phyloP scores from a whole-genome alignment of 2,888 invertebrate genomes.

The Atrina japonica region DNA sequence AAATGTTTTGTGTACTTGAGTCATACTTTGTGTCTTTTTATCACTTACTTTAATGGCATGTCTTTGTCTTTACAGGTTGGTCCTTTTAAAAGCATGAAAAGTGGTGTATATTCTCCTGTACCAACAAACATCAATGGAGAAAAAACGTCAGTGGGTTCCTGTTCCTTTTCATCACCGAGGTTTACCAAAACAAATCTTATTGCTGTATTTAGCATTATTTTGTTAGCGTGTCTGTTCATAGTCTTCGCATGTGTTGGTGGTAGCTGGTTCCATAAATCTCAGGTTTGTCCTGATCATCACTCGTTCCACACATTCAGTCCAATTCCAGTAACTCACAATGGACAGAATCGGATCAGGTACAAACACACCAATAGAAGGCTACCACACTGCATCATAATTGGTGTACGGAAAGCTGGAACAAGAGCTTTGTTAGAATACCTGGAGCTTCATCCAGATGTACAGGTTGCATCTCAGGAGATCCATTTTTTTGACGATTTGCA shows the following conservation, averaged over 20 bases:
- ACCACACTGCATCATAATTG: conserved; percentile 80
- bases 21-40: too few species aligned
- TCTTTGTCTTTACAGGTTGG: not conserved
- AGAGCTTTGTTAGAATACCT: conserved; percentile 80
- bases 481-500: conserved; percentile 94
- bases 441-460: conserved; percentile 85
- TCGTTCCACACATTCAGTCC: conserved; percentile 1
- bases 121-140: conserved; percentile 2
- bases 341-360: conserved; percentile 25
- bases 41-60: too few species aligned
- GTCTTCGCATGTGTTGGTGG: conserved; percentile 19
- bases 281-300: conserved; percentile 14
- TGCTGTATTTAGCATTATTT: conserved; percentile 14
- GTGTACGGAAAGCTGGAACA: conserved; percentile 81
- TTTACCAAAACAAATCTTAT: conserved; percentile 17
- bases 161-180: not conserved
- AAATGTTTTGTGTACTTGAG: too few species aligned
- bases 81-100: conserved; percentile 12
- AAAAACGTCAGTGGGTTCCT: not conserved
- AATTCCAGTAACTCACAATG: not conserved
- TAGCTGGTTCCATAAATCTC: conserved; percentile 5
- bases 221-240: conserved; percentile 13
- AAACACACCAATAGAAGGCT: conserved; percentile 71
- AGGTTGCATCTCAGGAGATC: conserved; percentile 95
- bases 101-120: conserved; percentile 11